A percentile compares a stretch with the other conserved stretches of the same genome.
phyloP scores from a whole-genome alignment of 2,888 invertebrate genomes.

The Muscina levida region DNA sequence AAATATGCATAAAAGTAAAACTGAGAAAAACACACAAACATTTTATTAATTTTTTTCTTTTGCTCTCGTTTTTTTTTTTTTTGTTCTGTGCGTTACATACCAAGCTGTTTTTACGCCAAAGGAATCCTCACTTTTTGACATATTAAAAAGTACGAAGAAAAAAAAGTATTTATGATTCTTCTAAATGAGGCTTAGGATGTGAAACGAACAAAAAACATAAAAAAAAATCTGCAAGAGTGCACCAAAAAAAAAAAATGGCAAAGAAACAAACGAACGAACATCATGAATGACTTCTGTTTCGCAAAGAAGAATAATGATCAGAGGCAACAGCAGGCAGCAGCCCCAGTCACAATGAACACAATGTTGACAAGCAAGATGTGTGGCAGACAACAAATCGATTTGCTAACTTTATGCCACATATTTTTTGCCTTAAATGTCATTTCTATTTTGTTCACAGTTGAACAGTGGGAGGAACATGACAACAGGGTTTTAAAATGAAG shows the following conservation, averaged over 20 bases:
- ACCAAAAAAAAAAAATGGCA: conserved; percentile 9
- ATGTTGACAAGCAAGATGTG: conserved; percentile 23
- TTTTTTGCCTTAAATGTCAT: not conserved
- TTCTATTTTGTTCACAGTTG: conserved; percentile 1
- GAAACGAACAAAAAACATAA: conserved; percentile 21
- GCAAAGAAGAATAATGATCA: conserved; percentile 48
- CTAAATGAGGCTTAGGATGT: conserved; percentile 49
- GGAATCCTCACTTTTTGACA: conserved; percentile 42
- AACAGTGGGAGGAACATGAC: not conserved
- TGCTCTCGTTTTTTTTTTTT: no score
- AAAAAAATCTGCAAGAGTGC: not conserved
- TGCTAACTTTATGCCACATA: conserved; percentile 26
- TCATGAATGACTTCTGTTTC: conserved; percentile 51
- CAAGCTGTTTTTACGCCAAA: conserved; percentile 39
- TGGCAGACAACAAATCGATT: conserved; percentile 41
- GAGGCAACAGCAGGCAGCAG: conserved; percentile 22
- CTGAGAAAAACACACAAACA: not conserved
- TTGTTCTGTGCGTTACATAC: not conserved
- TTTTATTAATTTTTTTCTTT: not conserved
- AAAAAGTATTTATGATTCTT: conserved; percentile 55
- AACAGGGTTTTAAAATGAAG: not conserved
- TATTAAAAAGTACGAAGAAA: not conserved
- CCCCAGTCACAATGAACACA: conserved; percentile 41
- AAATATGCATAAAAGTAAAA: conserved; percentile 4
- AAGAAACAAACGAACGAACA: not conserved